Evolutionary conservation across 2,113 vertebrate species (phyloP).

Genomic region (Dunckerocampus dactyliophorus): DNA sequence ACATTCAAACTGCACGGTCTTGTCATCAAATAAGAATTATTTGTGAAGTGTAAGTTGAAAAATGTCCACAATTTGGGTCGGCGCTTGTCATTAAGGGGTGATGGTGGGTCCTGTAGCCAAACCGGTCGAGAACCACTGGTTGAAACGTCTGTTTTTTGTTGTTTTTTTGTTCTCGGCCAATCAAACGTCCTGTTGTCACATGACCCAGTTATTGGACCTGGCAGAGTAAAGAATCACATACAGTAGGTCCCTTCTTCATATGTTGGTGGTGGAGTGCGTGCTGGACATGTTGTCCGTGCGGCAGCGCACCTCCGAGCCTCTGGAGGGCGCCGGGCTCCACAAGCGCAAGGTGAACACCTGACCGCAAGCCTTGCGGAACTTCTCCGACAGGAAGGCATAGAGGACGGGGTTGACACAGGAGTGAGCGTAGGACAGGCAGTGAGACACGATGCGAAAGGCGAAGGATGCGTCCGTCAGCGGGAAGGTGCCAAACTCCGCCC

Average conservation of each 20-base stretch:
- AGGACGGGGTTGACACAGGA: slow-evolving; percentile 83
- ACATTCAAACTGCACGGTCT: too few relatives aligned
- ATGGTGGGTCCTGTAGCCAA: too few relatives aligned
- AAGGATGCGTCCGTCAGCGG: slow-evolving; percentile 76
- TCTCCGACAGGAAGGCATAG: slow-evolving; percentile 81
- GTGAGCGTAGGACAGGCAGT: slow-evolving; percentile 80
- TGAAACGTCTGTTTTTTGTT: too few relatives aligned
- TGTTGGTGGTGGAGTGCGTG: slow-evolving; percentile 69
- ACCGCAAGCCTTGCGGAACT: slow-evolving; percentile 76
- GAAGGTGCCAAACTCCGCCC: slow-evolving; percentile 79
- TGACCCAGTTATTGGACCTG: neutral
- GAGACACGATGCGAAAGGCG: slow-evolving; percentile 77
- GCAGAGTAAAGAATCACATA: neutral
- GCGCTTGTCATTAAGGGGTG: too few relatives aligned
- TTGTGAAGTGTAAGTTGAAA: too few relatives aligned
- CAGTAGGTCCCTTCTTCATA: slow-evolving; percentile 12
- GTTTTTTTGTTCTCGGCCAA: too few relatives aligned
- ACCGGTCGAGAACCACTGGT: too few relatives aligned
- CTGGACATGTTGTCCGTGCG: slow-evolving; percentile 78
- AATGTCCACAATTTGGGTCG: too few relatives aligned
- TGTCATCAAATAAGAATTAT: too few relatives aligned
- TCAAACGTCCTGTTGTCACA: neutral
- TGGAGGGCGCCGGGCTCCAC: slow-evolving; percentile 22
- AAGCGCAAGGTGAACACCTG: slow-evolving; percentile 69
- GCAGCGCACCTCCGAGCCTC: slow-evolving; percentile 62